Conservation (phyloP, 2,888 invertebrate genomes). For the Eustalomyia histrio region DNA sequence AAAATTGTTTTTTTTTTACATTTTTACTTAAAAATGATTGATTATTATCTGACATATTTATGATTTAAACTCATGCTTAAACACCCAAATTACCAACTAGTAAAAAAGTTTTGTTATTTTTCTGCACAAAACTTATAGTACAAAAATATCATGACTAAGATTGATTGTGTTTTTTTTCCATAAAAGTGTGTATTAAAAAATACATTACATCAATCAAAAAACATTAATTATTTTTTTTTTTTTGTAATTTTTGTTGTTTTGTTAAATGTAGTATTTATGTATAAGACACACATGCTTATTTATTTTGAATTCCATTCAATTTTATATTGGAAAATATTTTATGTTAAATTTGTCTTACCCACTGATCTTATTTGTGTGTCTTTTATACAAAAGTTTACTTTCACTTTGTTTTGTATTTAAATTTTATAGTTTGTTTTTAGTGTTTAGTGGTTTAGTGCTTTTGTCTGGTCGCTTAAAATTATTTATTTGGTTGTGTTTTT, state of each 20-base stretch:
- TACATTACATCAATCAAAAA: conserved; percentile 56
- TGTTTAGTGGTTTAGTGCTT: background rate
- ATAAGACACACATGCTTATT: background rate
- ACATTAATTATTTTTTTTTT: conserved; percentile 32
- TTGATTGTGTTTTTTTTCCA: conserved; percentile 51
- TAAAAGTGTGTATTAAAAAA: conserved; percentile 27
- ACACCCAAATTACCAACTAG: conserved; percentile 53
- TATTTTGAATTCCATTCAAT: conserved; percentile 22
- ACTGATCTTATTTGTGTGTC: background rate
- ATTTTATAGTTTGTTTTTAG: background rate
- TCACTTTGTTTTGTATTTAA: conserved; percentile 17
- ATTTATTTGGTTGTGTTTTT: background rate
- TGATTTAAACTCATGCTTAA: conserved; percentile 55
- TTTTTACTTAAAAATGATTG: conserved; percentile 44
- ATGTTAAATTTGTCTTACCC: background rate
- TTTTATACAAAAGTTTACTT: conserved; percentile 15
- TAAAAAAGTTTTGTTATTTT: conserved; percentile 15
- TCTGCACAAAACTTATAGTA: conserved; percentile 6
- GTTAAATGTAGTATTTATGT: too few species aligned
- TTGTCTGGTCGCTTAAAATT: background rate
- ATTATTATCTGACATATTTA: conserved; percentile 54
- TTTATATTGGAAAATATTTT: background rate
- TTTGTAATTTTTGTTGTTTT: background rate
- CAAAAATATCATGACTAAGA: conserved; percentile 51
- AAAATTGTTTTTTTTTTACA: conserved; percentile 10